These are phyloP conservation scores for Brachystomella parvula DNA, from an alignment of 1,140 invertebrate species.

Conservation along the genomic window DNA sequence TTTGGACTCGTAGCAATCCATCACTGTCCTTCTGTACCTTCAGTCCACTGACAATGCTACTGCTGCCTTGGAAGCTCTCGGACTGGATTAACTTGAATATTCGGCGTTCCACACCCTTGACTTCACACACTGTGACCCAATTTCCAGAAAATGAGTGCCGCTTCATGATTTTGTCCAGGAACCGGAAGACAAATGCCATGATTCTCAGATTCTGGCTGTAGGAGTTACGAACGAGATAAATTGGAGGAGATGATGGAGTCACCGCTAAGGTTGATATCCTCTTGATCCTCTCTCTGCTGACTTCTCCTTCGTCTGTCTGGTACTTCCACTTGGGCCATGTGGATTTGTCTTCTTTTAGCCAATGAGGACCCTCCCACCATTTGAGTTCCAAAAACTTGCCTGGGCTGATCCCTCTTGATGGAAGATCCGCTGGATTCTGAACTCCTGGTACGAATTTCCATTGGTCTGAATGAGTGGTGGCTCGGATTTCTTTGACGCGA, in stretches of 20 bases:
- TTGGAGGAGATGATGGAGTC: neutral
- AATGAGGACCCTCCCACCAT: constrained; percentile 21
- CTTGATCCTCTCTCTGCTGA: neutral
- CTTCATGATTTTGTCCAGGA: neutral
- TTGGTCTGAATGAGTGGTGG: neutral
- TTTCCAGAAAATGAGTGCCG: constrained; percentile 38
- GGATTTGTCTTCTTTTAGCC: neutral
- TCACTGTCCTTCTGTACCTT: neutral
- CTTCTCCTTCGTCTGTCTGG: neutral
- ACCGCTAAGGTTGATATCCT: neutral
- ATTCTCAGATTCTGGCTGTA: neutral
- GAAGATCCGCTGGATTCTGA: neutral
- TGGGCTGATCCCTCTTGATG: neutral
- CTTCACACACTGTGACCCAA: neutral
- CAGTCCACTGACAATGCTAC: neutral
- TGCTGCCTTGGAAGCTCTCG: neutral
- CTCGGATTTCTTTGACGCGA: constrained; percentile 30
- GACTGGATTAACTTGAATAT: neutral
- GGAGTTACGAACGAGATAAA: neutral
- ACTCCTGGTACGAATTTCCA: constrained; percentile 10
- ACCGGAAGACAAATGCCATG: neutral
- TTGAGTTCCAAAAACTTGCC: neutral
- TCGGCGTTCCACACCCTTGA: neutral
- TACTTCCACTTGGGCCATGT: neutral
- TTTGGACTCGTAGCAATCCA: constrained; percentile 12